Conservation (phyloP, 2,888 invertebrate genomes). For the Ochlodes sylvanus region DNA sequence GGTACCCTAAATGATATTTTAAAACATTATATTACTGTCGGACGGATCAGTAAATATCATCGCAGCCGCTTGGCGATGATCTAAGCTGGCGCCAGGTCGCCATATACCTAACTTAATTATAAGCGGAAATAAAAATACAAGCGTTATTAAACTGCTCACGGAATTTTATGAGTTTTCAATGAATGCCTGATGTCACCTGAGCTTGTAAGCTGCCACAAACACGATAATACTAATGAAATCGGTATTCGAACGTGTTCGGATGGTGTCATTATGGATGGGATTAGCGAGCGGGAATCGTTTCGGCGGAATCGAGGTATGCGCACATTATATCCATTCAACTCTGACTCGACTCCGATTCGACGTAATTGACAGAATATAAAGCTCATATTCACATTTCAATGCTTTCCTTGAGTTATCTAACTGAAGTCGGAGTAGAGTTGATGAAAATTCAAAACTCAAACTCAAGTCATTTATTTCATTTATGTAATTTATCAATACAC, state of each 20-base stretch:
- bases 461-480: too few relatives aligned
- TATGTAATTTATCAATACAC: too few relatives aligned
- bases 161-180: constrained; percentile 33
- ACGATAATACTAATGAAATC: neutral
- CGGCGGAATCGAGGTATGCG: neutral
- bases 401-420: too few relatives aligned
- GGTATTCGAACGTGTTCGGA: neutral
- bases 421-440: too few relatives aligned
- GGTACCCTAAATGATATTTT: constrained; percentile 4
- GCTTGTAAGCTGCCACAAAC: neutral
- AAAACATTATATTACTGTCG: constrained; percentile 5
- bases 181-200: constrained; percentile 22
- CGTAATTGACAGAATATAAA: too few relatives aligned
- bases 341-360: too few relatives aligned
- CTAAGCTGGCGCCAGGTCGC: constrained; percentile 25
- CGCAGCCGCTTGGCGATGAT: constrained; percentile 24
- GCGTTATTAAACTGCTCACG: constrained; percentile 3
- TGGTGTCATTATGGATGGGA: neutral
- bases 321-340: too few relatives aligned
- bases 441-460: too few relatives aligned
- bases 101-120: constrained; percentile 20
- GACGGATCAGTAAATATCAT: constrained; percentile 6
- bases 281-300: neutral
- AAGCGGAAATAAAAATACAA: constrained; percentile 27
- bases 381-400: too few relatives aligned